These are phyloP conservation scores for Agelastica alni DNA, from an alignment of 2,888 invertebrate species.

Conservation along the genomic window DNA sequence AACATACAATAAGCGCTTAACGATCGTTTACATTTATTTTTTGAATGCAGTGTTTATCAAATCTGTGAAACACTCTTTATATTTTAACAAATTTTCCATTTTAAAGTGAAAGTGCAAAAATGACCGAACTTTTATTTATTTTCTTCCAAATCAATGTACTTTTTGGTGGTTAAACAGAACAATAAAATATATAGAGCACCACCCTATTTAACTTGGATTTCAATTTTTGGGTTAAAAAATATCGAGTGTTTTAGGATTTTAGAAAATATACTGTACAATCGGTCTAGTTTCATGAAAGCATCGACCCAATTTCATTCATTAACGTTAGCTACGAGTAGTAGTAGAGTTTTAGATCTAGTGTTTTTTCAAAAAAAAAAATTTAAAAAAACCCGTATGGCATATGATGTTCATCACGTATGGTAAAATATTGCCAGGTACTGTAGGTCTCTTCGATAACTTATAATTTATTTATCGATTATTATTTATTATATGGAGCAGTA, in stretches of 20 bases:
- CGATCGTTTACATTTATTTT: conserved; percentile 28
- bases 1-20: conserved; percentile 26
- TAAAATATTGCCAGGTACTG: conserved; percentile 41
- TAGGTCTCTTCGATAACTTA: conserved; percentile 8
- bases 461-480: background rate
- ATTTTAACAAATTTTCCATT: too few relatives aligned
- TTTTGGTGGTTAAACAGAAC: too few relatives aligned
- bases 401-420: too few relatives aligned
- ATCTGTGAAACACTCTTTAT: too few relatives aligned
- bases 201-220: too few relatives aligned
- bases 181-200: too few relatives aligned
- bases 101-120: too few relatives aligned
- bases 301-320: conserved; percentile 44
- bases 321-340: conserved; percentile 51
- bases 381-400: conserved; percentile 48
- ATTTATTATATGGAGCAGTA: conserved; percentile 1
- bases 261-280: conserved; percentile 22
- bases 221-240: too few relatives aligned
- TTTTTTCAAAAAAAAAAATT: conserved; percentile 37
- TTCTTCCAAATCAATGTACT: too few relatives aligned
- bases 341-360: conserved; percentile 47
- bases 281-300: conserved; percentile 31
- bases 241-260: too few relatives aligned
- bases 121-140: too few relatives aligned
- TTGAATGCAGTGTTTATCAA: too few relatives aligned